Percentiles rank a stretch among this genome's conserved stretches.
Conservation (phyloP, 2,797 vertebrate genomes). For the Psittacula derbiana region DNA sequence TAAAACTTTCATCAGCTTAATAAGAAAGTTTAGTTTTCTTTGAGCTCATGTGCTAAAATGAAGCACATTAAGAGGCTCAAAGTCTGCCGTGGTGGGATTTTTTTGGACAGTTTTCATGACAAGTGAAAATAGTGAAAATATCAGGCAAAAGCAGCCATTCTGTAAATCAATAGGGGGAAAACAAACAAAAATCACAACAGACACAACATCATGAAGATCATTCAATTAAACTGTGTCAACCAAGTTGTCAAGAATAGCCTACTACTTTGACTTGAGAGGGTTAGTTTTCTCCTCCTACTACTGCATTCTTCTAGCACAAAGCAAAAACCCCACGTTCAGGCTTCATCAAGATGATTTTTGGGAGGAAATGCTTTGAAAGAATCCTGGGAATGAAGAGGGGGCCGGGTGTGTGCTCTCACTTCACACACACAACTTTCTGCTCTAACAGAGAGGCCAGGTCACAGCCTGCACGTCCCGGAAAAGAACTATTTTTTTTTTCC, state of each 20-base stretch:
- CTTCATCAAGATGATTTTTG: background rate
- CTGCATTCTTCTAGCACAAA: background rate
- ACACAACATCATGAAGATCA: background rate
- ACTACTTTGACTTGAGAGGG: background rate
- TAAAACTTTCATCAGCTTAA: background rate
- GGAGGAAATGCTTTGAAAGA: background rate
- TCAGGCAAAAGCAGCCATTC: background rate
- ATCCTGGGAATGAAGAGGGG: conserved; percentile 21
- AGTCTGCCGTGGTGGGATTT: background rate
- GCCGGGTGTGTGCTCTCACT: background rate
- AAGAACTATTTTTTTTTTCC: background rate
- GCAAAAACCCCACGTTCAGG: background rate
- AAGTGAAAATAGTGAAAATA: background rate
- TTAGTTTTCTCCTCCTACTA: background rate
- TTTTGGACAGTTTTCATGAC: background rate
- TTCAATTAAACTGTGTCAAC: background rate
- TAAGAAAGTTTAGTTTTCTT: background rate
- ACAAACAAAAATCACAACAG: background rate
- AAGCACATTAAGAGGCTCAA: background rate
- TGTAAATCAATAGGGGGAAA: background rate
- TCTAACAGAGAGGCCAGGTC: background rate
- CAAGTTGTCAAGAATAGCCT: background rate
- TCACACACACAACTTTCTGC: background rate
- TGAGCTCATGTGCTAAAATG: background rate
- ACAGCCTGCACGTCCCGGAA: background rate